phyloP scores from a whole-genome alignment of 2,113 vertebrate genomes.

The Corvus hawaiiensis region DNA sequence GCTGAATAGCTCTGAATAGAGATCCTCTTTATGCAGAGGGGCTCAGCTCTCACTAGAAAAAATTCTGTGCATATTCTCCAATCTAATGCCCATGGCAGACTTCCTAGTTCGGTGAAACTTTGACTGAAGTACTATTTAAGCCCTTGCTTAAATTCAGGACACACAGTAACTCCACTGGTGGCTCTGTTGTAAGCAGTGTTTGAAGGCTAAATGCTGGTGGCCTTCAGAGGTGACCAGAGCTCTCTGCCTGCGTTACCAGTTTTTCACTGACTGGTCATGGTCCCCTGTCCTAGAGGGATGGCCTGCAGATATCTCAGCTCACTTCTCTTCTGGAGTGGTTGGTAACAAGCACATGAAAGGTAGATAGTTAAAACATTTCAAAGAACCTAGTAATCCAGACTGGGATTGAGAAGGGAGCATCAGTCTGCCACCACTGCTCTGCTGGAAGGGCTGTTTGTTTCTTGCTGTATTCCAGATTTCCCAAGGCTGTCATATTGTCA shows the following conservation, averaged over 20 bases:
- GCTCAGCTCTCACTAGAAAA: not conserved
- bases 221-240: not conserved
- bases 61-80: rapidly evolving
- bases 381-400: not conserved
- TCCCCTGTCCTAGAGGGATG: not conserved
- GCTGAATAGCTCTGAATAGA: not conserved
- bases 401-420: not conserved
- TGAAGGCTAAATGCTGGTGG: not conserved
- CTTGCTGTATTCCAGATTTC: not conserved
- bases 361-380: not conserved
- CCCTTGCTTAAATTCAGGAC: not conserved
- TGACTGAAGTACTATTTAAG: not conserved
- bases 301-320: not conserved
- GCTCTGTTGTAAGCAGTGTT: not conserved
- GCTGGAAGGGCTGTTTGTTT: not conserved
- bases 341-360: not conserved
- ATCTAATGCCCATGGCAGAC: not conserved
- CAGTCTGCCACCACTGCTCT: not conserved
- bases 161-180: no score
- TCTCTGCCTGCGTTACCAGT: not conserved
- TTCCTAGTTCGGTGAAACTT: not conserved
- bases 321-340: not conserved
- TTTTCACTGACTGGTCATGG: not conserved
- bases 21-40: not conserved
- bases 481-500: conserved; percentile 23